These are phyloP conservation scores for Periphyllus acericola DNA, from an alignment of 2,888 invertebrate genomes.

Conservation along the genomic window DNA sequence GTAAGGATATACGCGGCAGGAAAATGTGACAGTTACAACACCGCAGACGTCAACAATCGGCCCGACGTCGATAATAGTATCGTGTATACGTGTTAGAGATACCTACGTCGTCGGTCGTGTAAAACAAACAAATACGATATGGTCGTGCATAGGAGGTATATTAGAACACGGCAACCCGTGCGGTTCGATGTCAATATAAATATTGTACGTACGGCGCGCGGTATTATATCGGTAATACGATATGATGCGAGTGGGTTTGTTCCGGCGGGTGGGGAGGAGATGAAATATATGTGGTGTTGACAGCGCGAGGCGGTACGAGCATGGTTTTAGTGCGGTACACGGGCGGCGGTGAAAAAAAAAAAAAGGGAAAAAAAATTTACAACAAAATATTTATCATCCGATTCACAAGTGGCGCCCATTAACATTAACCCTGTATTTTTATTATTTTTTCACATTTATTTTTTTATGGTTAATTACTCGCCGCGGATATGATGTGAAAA, in stretches of 20 bases:
- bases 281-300: not conserved
- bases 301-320: not conserved
- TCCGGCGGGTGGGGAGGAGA: not conserved
- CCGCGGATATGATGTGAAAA: conserved; percentile 26
- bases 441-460: not conserved
- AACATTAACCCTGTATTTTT: conserved; percentile 26
- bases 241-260: not conserved
- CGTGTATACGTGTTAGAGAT: no score
- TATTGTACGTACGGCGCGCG: no score
- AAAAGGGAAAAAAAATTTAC: not conserved
- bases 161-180: no score
- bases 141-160: no score
- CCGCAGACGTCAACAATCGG: no score
- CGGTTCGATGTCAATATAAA: not conserved
- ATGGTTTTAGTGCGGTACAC: not conserved
- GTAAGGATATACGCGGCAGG: no score
- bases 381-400: conserved; percentile 35
- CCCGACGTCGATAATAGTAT: no score
- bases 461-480: conserved; percentile 31
- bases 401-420: conserved; percentile 35
- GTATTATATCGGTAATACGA: not conserved
- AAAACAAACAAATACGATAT: no score
- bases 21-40: no score
- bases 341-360: not conserved
- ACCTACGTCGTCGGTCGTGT: no score